These are phyloP conservation scores for Sympetrum striolatum DNA, from an alignment of 2,888 invertebrate genomes.

Conservation along the genomic window DNA sequence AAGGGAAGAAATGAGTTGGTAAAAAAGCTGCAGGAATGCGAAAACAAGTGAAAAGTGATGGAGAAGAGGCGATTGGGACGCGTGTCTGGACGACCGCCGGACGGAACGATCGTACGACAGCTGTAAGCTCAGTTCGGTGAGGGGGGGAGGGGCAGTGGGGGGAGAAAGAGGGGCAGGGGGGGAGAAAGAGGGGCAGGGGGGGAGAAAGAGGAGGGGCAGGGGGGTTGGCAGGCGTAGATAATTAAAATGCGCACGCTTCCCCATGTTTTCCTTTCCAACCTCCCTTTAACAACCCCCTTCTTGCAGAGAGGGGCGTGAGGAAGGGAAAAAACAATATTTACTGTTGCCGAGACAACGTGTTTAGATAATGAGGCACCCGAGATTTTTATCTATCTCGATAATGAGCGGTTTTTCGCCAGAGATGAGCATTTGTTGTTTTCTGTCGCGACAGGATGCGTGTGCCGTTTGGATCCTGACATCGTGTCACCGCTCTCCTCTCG, in stretches of 20 bases:
- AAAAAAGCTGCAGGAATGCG: no score
- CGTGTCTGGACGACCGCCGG: constrained; percentile 6
- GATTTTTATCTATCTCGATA: constrained; percentile 28
- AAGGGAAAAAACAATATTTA: constrained; percentile 34
- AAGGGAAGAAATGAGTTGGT: not conserved
- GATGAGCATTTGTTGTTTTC: constrained; percentile 26
- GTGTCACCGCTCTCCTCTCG: not conserved
- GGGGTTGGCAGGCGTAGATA: not conserved
- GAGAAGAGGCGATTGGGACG: not conserved
- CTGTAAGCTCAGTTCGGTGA: not conserved
- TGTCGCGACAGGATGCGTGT: constrained; percentile 24
- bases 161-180: no score
- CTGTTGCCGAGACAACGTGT: constrained; percentile 20
- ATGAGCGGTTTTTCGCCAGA: constrained; percentile 11
- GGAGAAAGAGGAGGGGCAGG: not conserved
- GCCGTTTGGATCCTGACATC: not conserved
- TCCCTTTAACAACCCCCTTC: not conserved
- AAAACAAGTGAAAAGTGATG: no score
- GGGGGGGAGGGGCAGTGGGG: no score
- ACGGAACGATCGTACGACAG: constrained; percentile 3
- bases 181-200: not conserved
- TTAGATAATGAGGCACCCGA: constrained; percentile 40
- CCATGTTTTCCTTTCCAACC: constrained; percentile 14
- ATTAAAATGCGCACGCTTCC: constrained; percentile 16
- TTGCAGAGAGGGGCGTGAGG: not conserved